Evolutionary conservation across 2,888 invertebrate species (phyloP).

Genomic region (Drosophila monieri): DNA sequence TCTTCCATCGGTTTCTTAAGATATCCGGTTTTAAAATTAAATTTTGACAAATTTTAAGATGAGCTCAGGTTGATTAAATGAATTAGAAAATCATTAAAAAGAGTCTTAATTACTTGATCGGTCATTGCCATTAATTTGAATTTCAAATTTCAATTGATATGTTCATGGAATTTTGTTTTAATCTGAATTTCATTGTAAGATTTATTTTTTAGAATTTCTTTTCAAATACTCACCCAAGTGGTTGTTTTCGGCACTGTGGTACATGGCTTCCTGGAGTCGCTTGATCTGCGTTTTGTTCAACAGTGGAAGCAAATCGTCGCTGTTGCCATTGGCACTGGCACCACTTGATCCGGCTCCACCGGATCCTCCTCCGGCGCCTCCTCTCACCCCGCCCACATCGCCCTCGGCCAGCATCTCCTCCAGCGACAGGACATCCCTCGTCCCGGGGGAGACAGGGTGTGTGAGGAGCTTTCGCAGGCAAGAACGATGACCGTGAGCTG

Average conservation of each 20-base stretch:
- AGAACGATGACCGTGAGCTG: constrained; percentile 93
- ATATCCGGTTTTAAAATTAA: constrained; percentile 18
- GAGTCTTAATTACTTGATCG: constrained; percentile 18
- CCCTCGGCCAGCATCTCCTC: constrained; percentile 96
- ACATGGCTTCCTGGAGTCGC: constrained; percentile 96
- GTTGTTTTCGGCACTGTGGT: constrained; percentile 96
- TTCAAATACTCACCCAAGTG: constrained; percentile 87
- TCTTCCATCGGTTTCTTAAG: constrained; percentile 2
- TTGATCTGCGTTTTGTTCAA: constrained; percentile 93
- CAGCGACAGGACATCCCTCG: constrained; percentile 91
- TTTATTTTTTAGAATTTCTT: neutral
- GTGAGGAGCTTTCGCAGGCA: constrained; percentile 91
- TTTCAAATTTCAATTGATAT: constrained; percentile 9
- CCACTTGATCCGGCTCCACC: constrained; percentile 79
- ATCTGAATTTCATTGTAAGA: neutral
- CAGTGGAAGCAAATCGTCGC: constrained; percentile 81
- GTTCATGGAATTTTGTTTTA: neutral
- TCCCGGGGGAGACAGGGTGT: constrained; percentile 88
- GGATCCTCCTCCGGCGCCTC: constrained; percentile 84
- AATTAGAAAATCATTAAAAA: constrained; percentile 16
- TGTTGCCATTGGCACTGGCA: constrained; percentile 66
- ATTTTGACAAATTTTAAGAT: constrained; percentile 6
- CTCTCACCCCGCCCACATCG: constrained; percentile 81
- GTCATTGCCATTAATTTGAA: constrained; percentile 15
- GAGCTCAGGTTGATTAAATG: constrained; percentile 5